Base-by-base conservation (phyloP, 2,113 vertebrate species). In the Epinephelus moara region DNA sequence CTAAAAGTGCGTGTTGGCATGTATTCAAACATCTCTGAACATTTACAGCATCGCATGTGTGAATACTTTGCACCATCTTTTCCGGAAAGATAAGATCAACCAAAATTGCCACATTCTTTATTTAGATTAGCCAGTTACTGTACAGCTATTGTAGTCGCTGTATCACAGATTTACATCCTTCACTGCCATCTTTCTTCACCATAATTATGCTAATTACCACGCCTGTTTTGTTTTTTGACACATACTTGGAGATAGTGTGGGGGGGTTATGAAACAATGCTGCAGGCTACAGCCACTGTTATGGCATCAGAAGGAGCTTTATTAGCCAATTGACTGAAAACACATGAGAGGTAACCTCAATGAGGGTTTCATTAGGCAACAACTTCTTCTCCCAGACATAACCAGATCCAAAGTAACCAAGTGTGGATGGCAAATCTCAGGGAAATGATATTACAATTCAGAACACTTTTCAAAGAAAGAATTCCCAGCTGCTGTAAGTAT, bases 71-170 rank as follows among this genome's bases (percentile, higher is more conserved):
- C 82, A 30, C 49, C 42, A 61, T 84, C 80, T 84, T 82, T 85
- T 84, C 75, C 45, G 57, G 78, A 89, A 90, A 85, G 88, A 81
- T 79, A 64, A 78, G 84, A 85, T 90, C 76, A 89, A 74, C 72
- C 45, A 67, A 88, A 85, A 80, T 77, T 0, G 84, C 45, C 62
- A 30, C 73, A 30, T 55, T 81, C 67, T 75, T 70, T 70, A 74
- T 89, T 80, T 66, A 57, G 50, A 56, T 84, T 37, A 70, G 63
- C 30, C 14, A 64, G 47, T 61, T 13, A 67, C 42, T 49, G 4
- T 71, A 0, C 5, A 74, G 67, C 37, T 52, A 21, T 63, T 62
- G 25, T 45, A 10, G n/a, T 15, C 2, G 12, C 75, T 19, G 69
- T 23, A 55, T 49, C 13, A 45, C 57, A 69, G 52, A 62, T 4